Conservation (phyloP, 2,797 vertebrate genomes). For the Notolepis coatsorum region DNA sequence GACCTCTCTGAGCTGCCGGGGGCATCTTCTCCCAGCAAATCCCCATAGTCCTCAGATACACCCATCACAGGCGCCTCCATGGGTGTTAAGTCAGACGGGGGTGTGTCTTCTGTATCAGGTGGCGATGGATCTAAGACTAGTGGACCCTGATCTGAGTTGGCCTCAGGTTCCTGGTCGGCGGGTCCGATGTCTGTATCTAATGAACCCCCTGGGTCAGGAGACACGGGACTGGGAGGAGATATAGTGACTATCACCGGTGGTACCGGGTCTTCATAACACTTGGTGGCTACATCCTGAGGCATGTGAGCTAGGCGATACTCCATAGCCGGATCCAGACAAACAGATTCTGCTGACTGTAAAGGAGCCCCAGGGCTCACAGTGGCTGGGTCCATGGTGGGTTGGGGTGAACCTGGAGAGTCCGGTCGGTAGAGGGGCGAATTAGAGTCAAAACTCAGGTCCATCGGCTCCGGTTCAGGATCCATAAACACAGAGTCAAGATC, state of each 20-base stretch:
- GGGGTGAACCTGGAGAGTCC: conserved; percentile 53
- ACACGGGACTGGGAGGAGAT: conserved; percentile 77
- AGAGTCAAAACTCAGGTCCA: conserved; percentile 68
- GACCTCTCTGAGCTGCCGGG: conserved; percentile 50
- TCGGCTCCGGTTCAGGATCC: conserved; percentile 78
- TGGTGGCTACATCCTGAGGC: conserved; percentile 33
- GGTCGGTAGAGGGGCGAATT: conserved; percentile 48
- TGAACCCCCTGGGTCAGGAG: conserved; percentile 61
- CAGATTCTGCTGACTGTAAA: conserved; percentile 41
- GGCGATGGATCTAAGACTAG: conserved; percentile 34
- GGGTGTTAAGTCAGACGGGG: conserved; percentile 47
- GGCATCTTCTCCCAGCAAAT: conserved; percentile 48
- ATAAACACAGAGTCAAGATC: conserved; percentile 81
- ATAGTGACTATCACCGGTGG: conserved; percentile 71
- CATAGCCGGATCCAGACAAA: conserved; percentile 41
- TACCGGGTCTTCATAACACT: conserved; percentile 17
- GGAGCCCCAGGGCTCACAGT: conserved; percentile 37
- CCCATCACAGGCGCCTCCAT: conserved; percentile 51
- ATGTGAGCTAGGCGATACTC: conserved; percentile 42
- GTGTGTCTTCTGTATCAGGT: conserved; percentile 39
- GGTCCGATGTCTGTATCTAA: conserved; percentile 65
- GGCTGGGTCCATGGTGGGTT: conserved; percentile 49
- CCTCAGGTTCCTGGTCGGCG: conserved; percentile 31
- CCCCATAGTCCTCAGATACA: conserved; percentile 51
- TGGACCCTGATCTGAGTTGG: conserved; percentile 28